Evolutionary conservation across 1,140 invertebrate genomes (phyloP), one percentile per base, ranked within the genome.

Genomic region (Lithobius niger): DNA sequence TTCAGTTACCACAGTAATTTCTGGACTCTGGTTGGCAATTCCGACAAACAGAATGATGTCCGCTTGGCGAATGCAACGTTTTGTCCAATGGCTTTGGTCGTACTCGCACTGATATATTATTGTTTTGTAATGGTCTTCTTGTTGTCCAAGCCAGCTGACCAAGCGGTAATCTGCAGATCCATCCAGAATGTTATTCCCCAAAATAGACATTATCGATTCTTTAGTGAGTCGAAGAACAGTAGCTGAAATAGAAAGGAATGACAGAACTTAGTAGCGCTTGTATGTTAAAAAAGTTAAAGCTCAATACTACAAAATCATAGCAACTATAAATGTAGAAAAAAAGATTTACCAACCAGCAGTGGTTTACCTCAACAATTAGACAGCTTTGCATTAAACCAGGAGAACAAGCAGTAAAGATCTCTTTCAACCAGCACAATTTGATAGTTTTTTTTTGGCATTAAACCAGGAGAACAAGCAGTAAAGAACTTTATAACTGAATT

Each of bases 11-110:
- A 86, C 83, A 52, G 91, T 90, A 60, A 97, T 80, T 45, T 77
- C 81, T 0, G 91, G 90, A 45, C 85, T 80, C 55, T 84, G 81
- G 56, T 90, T 84, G 2, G 86, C 92, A 2, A 95, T 66, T 0
- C 86, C 93, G 0, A 99, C 86, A 58, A 98, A 96, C 0, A 99
- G 77, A 56, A 99, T 94, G 66, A 94, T 95, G 74, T 99, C 97
- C 3, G 97, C 94, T 72, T 99, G 96, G 26, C 95, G 76, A 40
- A 98, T 86, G 70, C 96, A 99, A 0, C 93, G 76, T 66, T 97
- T 89, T 0, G 95, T 98, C 97, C 97, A 99, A 3, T 84, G 75
- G 1, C 90, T 92, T 48, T 95, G 81, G 16, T 80, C 83, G 3
- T 81, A 79, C 65, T 99, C 96, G 70, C 96, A 99, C 66, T 99